phyloP scores from a whole-genome alignment of 1,140 invertebrate genomes.

The Pinna nobilis region DNA sequence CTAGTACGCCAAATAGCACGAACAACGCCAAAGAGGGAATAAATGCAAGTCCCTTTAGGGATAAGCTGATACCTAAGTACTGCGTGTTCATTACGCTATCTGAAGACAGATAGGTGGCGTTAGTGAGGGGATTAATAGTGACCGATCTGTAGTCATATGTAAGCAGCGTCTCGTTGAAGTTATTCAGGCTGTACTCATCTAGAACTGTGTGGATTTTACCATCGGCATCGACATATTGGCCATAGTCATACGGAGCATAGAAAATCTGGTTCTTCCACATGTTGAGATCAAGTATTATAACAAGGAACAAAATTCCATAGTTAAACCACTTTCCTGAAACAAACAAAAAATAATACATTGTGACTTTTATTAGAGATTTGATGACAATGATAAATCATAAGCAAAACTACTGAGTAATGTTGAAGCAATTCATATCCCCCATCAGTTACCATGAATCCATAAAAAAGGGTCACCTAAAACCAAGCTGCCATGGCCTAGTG shows the following conservation, averaged over 20 bases:
- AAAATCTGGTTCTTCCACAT: conserved; percentile 81
- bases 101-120: conserved; percentile 67
- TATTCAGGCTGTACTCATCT: conserved; percentile 70
- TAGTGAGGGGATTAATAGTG: conserved; percentile 72
- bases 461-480: too few species aligned
- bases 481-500: neutral
- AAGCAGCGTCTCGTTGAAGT: conserved; percentile 71
- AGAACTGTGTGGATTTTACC: conserved; percentile 75
- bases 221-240: conserved; percentile 76
- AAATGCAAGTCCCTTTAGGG: conserved; percentile 76
- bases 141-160: conserved; percentile 72
- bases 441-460: too few species aligned
- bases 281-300: conserved; percentile 79
- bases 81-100: conserved; percentile 77
- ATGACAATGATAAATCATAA: neutral
- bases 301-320: conserved; percentile 79
- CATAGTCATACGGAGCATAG: conserved; percentile 77
- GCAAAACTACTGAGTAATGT: neutral
- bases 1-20: conserved; percentile 74
- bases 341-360: conserved; percentile 40
- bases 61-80: conserved; percentile 75
- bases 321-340: conserved; percentile 80
- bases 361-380: neutral
- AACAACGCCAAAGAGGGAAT: conserved; percentile 74
- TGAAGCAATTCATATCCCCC: neutral